Conservation (phyloP, 2,888 invertebrate genomes). For the Adineta ricciae region DNA sequence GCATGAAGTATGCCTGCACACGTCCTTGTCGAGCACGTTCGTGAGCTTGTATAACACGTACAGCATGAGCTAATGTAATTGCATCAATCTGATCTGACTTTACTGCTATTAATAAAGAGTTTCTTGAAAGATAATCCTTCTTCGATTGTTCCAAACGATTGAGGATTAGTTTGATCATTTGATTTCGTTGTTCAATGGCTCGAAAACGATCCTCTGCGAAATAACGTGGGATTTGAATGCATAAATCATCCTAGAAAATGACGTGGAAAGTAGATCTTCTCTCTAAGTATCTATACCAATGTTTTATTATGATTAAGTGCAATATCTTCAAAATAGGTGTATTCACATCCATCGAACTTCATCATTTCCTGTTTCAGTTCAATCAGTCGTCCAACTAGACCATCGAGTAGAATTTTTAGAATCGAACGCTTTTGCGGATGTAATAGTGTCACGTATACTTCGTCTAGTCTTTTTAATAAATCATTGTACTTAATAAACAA, state of each 20-base stretch:
- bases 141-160: background rate
- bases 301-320: constrained; percentile 1
- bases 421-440: constrained; percentile 12
- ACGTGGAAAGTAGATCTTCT: background rate
- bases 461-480: background rate
- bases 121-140: background rate
- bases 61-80: background rate
- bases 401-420: background rate
- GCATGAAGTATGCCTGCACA: background rate
- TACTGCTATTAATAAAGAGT: background rate
- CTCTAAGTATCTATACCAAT: background rate
- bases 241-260: background rate
- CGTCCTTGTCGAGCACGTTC: constrained; percentile 20
- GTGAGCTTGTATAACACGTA: background rate
- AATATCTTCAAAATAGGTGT: constrained; percentile 20
- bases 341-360: constrained; percentile 9
- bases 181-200: background rate
- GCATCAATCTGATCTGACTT: background rate
- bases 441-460: background rate
- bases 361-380: constrained; percentile 17
- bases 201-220: background rate
- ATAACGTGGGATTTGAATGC: background rate
- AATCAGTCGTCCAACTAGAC: background rate
- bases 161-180: background rate
- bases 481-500: background rate